Evolutionary conservation across 2,113 vertebrate genomes (phyloP).

Genomic region (Lepus timidus): DNA sequence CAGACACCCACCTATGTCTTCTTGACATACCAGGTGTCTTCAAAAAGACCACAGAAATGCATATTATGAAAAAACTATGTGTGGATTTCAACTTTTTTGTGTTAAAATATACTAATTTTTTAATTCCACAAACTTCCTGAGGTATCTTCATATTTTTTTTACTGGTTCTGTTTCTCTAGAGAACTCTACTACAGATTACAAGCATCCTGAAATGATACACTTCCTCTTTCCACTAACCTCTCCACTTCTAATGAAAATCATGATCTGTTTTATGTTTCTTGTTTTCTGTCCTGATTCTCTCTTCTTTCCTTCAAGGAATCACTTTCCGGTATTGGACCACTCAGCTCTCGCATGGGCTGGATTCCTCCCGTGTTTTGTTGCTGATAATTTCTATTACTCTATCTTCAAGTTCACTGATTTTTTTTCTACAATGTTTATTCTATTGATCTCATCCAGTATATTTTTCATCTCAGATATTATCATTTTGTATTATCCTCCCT

Average conservation of each 20-base stretch:
- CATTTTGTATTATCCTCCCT: conserved; percentile 3
- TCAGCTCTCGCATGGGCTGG: not conserved
- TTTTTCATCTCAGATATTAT: conserved; percentile 39
- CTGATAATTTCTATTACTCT: not conserved
- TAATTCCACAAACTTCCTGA: not conserved
- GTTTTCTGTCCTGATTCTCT: conserved; percentile 20
- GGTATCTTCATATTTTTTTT: not conserved
- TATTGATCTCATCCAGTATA: not conserved
- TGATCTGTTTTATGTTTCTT: not conserved
- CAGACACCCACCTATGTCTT: no score
- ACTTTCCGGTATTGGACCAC: not conserved
- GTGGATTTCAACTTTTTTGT: no score
- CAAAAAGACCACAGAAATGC: no score
- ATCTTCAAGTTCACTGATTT: conserved; percentile 42
- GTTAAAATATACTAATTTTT: no score
- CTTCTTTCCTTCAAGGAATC: not conserved
- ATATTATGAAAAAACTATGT: not conserved
- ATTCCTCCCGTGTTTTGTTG: conserved; percentile 14
- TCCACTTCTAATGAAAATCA: conserved; percentile 19
- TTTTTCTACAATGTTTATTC: conserved; percentile 23
- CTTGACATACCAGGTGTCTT: no score
- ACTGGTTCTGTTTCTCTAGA: not conserved
- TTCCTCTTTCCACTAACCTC: conserved; percentile 4
- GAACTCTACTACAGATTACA: not conserved
- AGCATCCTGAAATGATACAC: not conserved